Conservation (phyloP, 2,797 vertebrate species). For the Labroides dimidiatus region DNA sequence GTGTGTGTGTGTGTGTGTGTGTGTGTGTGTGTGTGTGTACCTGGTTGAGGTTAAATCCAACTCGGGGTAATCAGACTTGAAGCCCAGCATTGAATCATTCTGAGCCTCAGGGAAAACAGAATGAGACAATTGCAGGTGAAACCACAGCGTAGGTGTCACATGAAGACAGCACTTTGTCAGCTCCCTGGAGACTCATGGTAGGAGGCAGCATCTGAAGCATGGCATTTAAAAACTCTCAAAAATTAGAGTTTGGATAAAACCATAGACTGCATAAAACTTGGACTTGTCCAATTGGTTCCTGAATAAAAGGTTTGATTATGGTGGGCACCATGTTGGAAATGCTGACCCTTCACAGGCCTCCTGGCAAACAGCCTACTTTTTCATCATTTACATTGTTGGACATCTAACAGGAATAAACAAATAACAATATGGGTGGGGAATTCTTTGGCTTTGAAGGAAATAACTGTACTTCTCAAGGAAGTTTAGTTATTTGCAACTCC, state of each 20-base stretch:
- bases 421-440: too few species aligned
- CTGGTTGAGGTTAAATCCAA: conserved; percentile 63
- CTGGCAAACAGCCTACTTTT: too few species aligned
- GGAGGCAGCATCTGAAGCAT: conserved; percentile 25
- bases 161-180: conserved; percentile 50
- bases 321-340: too few species aligned
- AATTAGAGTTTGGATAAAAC: not conserved
- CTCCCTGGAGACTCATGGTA: conserved; percentile 43
- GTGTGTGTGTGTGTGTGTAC: conserved; percentile 3
- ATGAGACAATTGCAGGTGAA: conserved; percentile 74
- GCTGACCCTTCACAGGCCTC: too few species aligned
- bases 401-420: too few species aligned
- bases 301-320: too few species aligned
- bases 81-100: conserved; percentile 69
- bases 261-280: too few species aligned
- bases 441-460: too few species aligned
- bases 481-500: too few species aligned
- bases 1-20: not conserved
- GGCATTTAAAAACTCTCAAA: conserved; percentile 15
- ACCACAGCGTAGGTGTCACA: conserved; percentile 54
- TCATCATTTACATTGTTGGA: too few species aligned
- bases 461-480: too few species aligned
- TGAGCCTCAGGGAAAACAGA: conserved; percentile 45
- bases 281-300: too few species aligned
- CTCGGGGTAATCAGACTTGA: conserved; percentile 77